Evolutionary conservation across 2,113 vertebrate genomes (phyloP).

Genomic region (Globicephala melas): DNA sequence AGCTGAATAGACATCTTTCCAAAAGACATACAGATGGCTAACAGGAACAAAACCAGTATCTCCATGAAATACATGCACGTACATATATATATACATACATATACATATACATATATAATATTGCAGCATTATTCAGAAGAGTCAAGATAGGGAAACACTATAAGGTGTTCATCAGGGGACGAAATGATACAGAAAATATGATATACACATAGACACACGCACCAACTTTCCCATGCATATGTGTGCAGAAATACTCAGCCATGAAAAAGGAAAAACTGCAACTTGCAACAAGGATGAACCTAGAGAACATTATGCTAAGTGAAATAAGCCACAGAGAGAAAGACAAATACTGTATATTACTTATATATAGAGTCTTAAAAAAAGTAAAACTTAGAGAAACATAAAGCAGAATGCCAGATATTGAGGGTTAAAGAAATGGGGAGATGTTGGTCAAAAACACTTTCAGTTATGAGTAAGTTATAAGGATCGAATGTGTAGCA

Average conservation of each 20-base stretch:
- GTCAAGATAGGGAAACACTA: neutral
- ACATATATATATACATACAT: too few species aligned
- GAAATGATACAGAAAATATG: neutral
- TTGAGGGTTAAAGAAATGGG: neutral
- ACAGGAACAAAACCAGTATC: neutral
- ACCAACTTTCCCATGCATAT: neutral
- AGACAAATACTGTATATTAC: neutral
- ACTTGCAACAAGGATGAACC: neutral
- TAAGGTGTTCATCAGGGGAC: neutral
- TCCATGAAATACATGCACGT: neutral
- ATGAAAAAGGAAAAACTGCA: neutral
- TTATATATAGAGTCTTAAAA: neutral
- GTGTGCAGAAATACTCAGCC: neutral
- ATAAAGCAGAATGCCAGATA: neutral
- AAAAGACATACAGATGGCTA: too few species aligned
- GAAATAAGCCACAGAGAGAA: neutral
- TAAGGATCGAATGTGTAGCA: neutral
- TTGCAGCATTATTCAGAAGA: neutral
- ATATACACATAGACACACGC: neutral
- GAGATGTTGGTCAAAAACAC: neutral
- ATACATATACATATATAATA: neutral
- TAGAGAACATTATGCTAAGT: neutral
- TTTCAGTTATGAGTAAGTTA: neutral
- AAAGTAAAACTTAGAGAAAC: neutral
- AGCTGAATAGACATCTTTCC: too few species aligned